Percentiles rank a stretch among this genome's conserved stretches.
phyloP scores from a whole-genome alignment of 2,113 vertebrate genomes.

The Stigmatopora argus region DNA sequence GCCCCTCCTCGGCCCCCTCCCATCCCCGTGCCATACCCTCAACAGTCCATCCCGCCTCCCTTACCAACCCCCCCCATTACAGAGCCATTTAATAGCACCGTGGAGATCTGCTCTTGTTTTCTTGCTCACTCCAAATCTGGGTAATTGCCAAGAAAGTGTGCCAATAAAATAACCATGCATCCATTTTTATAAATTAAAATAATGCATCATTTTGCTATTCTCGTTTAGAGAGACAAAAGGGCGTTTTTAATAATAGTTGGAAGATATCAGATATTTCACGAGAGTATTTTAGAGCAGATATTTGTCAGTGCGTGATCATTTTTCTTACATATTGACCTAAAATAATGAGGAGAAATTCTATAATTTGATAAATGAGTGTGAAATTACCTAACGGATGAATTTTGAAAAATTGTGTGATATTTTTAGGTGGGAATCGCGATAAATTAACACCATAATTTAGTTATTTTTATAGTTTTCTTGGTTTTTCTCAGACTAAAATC shows the following conservation, averaged over 20 bases:
- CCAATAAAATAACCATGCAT: background rate
- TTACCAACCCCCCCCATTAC: slow-evolving; percentile 14
- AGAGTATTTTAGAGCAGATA: background rate
- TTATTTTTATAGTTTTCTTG: too few species aligned
- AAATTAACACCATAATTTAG: too few species aligned
- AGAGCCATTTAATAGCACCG: slow-evolving; percentile 43
- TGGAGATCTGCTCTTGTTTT: slow-evolving; percentile 34
- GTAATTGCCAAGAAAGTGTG: slow-evolving; percentile 1
- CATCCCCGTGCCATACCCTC: background rate
- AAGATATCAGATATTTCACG: background rate
- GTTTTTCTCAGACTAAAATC: too few species aligned
- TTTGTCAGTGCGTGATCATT: background rate
- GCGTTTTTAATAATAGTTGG: background rate
- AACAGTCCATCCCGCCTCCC: background rate
- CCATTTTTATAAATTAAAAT: background rate
- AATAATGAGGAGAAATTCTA: too few species aligned
- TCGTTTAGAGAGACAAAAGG: background rate
- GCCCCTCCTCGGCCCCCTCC: too few species aligned
- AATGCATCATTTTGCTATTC: background rate
- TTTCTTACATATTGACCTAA: too few species aligned
- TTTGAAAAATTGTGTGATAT: too few species aligned
- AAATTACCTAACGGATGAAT: too few species aligned
- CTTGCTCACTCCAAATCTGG: slow-evolving; percentile 23
- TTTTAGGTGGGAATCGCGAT: too few species aligned
- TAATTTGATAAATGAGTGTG: too few species aligned